Evolutionary conservation across 2,113 vertebrate species (phyloP), one percentile per base, ranked within the genome.

Genomic region (Nipponia nippon): DNA sequence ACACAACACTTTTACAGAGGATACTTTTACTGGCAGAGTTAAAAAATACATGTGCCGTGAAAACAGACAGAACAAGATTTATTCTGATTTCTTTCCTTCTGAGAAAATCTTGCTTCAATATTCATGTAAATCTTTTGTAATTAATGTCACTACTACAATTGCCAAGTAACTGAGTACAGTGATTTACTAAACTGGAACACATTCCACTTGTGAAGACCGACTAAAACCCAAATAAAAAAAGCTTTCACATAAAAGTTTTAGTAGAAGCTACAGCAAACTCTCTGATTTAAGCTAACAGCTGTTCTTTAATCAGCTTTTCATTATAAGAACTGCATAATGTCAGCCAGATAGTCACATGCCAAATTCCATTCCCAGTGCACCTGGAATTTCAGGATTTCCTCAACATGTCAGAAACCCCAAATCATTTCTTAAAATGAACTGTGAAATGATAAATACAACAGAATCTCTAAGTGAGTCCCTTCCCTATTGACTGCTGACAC

Each of bases 211-310:
- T 34, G 67, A 96, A 95, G 55, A 84, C 59, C 1, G 7, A 88
- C 38, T 63, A 87, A 56, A 84, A 78, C 11, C 61, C 83, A 77
- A 27, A 61, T 29, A 81, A 95, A 75, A 92, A 66, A 76, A 34
- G 4, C 19, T 91, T 87, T 76, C 89, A 89, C 85, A 86, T 67
- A 62, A 47, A 47, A 87, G 14, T 32, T 72, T 44, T 52, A 92
- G 65, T 1, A 83, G 49, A 52, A 83, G 88, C 66, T 38, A 11
- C 55, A 83, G 77, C 44, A 88, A 94, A 83, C 70, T 56, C 85
- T 96, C 55, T 81, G 95, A 97, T 97, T 97, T 97, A 66, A 97
- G 94, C 94, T 76, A 91, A 89, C 97, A 98, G 97, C 98, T 98
- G 98, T 66, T 91, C 75, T 88, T 87, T 72, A 63, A 95, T 93